A percentile compares a stretch with the other conserved stretches of the same genome.
phyloP scores from a whole-genome alignment of 2,113 vertebrate genomes.

The Vulpes lagopus region DNA sequence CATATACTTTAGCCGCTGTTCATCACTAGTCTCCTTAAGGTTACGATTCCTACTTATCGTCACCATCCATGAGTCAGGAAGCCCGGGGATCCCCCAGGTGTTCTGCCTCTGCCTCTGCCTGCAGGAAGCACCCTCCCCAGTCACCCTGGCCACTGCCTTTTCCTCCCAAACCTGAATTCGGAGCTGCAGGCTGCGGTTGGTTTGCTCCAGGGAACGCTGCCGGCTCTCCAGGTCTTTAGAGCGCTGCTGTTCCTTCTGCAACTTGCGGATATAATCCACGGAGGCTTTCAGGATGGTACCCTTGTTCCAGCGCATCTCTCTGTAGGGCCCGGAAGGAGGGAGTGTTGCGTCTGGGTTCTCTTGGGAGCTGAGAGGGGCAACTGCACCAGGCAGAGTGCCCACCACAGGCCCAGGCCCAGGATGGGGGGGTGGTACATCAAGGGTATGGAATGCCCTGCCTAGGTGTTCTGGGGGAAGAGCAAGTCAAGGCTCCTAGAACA shows the following conservation, averaged over 20 bases:
- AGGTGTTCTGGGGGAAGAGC: not conserved
- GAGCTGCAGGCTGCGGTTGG: conserved; percentile 91
- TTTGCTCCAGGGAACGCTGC: conserved; percentile 91
- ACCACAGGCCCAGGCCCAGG: not conserved
- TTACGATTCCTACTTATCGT: not conserved
- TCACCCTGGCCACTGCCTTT: not conserved
- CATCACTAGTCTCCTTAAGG: not conserved
- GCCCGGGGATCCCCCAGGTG: not conserved
- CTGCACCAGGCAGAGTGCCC: not conserved
- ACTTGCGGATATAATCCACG: conserved; percentile 95
- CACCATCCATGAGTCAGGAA: not conserved
- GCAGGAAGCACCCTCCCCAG: not conserved
- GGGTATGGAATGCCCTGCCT: not conserved
- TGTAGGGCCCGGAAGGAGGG: conserved; percentile 65
- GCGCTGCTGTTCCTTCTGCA: conserved; percentile 94
- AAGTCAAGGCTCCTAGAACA: not conserved
- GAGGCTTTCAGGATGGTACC: conserved; percentile 96
- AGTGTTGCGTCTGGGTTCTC: not conserved
- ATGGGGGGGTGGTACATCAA: not conserved
- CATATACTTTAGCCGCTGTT: not conserved
- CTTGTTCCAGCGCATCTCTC: conserved; percentile 96
- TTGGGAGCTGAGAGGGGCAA: not conserved
- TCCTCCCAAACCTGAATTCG: conserved; percentile 86
- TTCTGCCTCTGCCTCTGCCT: conserved; percentile 29
- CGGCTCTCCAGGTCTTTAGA: conserved; percentile 91